phyloP scores from a whole-genome alignment of 2,888 invertebrate genomes.

The Drosophila fulvimacula region DNA sequence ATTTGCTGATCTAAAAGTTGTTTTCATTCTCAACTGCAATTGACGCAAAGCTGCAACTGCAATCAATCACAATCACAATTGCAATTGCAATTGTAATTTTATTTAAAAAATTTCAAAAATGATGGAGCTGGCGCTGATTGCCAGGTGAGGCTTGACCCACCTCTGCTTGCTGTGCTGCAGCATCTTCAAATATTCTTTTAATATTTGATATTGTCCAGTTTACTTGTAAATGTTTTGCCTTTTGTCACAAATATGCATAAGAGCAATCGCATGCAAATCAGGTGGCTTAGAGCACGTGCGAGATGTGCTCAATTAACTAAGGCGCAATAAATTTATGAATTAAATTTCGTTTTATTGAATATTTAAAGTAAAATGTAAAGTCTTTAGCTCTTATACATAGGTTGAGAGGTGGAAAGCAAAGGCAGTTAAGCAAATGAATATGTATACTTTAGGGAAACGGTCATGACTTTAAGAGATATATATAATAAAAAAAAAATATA shows the following conservation, averaged over 20 bases:
- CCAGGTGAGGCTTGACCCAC: neutral
- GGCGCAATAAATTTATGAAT: neutral
- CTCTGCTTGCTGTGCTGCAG: neutral
- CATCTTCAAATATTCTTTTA: neutral
- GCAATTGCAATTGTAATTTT: slow-evolving; percentile 3
- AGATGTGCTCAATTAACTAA: neutral
- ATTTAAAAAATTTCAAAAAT: slow-evolving; percentile 2
- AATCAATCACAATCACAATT: slow-evolving; percentile 10
- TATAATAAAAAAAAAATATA: too few species aligned
- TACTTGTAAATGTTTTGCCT: neutral
- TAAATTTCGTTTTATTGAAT: too few species aligned
- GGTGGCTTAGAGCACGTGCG: too few species aligned
- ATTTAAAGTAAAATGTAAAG: too few species aligned
- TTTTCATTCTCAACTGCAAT: neutral
- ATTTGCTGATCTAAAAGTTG: slow-evolving; percentile 2
- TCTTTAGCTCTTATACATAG: too few species aligned
- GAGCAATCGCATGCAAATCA: too few species aligned
- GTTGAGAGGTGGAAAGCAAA: too few species aligned
- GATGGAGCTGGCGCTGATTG: neutral
- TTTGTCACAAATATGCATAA: neutral
- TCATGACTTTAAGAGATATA: too few species aligned
- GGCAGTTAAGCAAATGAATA: too few species aligned
- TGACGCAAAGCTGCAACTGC: neutral
- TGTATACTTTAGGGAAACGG: too few species aligned
- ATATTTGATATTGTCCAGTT: neutral